Percentiles rank a stretch among this genome's conserved stretches.
phyloP scores from a whole-genome alignment of 64 coral and sea anemone species.

The Trachythela sp. region DNA sequence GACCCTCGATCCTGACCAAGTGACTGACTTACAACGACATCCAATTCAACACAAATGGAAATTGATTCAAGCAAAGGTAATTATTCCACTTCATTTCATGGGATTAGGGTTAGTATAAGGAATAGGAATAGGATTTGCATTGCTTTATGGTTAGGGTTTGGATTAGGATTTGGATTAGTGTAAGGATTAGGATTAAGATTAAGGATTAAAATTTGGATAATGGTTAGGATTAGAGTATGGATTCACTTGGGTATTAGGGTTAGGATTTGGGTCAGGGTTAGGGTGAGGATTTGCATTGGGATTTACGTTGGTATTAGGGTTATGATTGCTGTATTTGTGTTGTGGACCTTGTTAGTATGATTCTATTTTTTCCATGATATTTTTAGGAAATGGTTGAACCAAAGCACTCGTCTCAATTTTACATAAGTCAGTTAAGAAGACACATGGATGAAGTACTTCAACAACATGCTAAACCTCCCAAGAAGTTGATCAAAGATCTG shows the following conservation, averaged over 20 bases:
- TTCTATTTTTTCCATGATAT: neutral
- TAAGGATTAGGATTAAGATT: neutral
- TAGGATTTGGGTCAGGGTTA: no score
- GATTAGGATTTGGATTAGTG: no score
- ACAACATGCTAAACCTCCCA: constrained; percentile 38
- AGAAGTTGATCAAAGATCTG: constrained; percentile 54
- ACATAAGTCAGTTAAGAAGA: constrained; percentile 74
- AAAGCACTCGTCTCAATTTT: constrained; percentile 95
- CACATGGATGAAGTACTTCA: constrained; percentile 63
- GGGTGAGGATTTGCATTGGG: neutral
- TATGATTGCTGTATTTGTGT: no score
- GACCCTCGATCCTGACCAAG: constrained; percentile 2
- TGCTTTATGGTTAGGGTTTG: no score
- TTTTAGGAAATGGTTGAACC: constrained; percentile 88
- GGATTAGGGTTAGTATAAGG: neutral
- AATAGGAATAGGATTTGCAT: neutral
- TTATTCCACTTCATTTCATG: neutral
- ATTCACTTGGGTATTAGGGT: neutral
- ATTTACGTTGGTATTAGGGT: no score
- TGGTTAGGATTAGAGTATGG: neutral
- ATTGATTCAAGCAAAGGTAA: constrained; percentile 93
- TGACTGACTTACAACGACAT: constrained; percentile 10
- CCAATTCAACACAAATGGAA: constrained; percentile 83
- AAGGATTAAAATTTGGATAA: no score
- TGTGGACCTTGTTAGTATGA: no score